Conservation (phyloP, 2,888 invertebrate species). For the Auanema sp. region DNA sequence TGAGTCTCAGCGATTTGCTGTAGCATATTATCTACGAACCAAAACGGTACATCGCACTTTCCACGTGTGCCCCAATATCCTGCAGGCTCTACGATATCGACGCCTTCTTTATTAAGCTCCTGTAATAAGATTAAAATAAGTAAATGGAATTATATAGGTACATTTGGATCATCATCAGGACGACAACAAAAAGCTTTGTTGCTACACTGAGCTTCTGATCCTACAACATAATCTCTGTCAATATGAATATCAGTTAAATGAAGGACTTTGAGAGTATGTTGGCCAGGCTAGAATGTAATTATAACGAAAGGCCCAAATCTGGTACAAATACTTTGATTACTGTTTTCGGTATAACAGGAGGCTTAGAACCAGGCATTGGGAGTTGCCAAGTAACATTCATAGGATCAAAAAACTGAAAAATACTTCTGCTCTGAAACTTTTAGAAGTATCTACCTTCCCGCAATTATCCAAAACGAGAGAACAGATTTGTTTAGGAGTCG, state of each 20-base stretch:
- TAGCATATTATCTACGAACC: slow-evolving; percentile 49
- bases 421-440: background rate
- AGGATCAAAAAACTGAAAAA: slow-evolving; percentile 31
- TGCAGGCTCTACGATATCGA: slow-evolving; percentile 28
- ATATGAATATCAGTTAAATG: slow-evolving; percentile 55
- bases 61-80: slow-evolving; percentile 48
- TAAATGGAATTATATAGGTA: background rate
- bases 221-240: slow-evolving; percentile 40
- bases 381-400: slow-evolving; percentile 42
- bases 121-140: background rate
- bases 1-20: slow-evolving; percentile 38
- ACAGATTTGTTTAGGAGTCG: slow-evolving; percentile 1
- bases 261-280: slow-evolving; percentile 44
- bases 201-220: slow-evolving; percentile 65
- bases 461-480: background rate
- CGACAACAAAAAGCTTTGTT: background rate
- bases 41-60: slow-evolving; percentile 51
- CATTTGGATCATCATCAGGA: background rate
- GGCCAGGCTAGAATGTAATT: slow-evolving; percentile 19
- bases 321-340: slow-evolving; percentile 27
- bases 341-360: slow-evolving; percentile 26
- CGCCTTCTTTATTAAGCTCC: slow-evolving; percentile 10
- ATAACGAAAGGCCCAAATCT: background rate
- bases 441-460: background rate
- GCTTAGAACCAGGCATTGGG: slow-evolving; percentile 46